Evolutionary conservation across 2,888 invertebrate genomes (phyloP).

Genomic region (Machimus rusticus): DNA sequence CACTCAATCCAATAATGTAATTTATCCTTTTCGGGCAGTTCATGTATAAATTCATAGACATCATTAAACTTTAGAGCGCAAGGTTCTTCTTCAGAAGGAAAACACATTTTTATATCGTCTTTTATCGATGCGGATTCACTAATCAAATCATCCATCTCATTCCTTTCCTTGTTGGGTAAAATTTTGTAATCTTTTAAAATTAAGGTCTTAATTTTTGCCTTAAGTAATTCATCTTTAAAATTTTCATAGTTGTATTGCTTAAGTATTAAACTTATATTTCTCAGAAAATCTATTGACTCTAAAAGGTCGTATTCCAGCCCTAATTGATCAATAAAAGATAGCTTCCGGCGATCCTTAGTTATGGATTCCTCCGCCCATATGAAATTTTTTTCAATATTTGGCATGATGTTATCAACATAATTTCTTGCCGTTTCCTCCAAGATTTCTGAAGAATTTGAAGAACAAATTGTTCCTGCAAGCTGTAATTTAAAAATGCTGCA

Average conservation of each 20-base stretch:
- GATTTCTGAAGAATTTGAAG: background rate
- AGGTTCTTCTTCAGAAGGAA: conserved; percentile 67
- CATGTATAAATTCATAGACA: conserved; percentile 68
- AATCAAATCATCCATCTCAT: conserved; percentile 68
- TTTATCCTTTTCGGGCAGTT: background rate
- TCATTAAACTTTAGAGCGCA: conserved; percentile 69
- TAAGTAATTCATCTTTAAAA: conserved; percentile 71
- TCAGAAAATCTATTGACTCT: background rate
- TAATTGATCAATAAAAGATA: conserved; percentile 7
- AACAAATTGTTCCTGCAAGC: background rate
- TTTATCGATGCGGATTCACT: conserved; percentile 75
- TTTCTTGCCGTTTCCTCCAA: background rate
- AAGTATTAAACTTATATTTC: conserved; percentile 31
- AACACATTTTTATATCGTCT: conserved; percentile 75
- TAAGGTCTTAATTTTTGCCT: conserved; percentile 75
- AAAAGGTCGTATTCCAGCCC: background rate
- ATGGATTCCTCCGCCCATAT: background rate
- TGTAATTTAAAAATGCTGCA: background rate
- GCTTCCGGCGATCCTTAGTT: background rate
- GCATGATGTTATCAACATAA: conserved; percentile 12
- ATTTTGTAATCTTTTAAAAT: conserved; percentile 70
- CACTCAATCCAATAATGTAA: conserved; percentile 78
- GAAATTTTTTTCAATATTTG: conserved; percentile 21
- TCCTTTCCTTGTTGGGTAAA: conserved; percentile 69
- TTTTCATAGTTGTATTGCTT: conserved; percentile 72